Percentiles rank a stretch among this genome's conserved stretches.
These are phyloP conservation scores for Ostrea denselamellosa DNA, from an alignment of 1,140 invertebrate species.

Conservation along the genomic window DNA sequence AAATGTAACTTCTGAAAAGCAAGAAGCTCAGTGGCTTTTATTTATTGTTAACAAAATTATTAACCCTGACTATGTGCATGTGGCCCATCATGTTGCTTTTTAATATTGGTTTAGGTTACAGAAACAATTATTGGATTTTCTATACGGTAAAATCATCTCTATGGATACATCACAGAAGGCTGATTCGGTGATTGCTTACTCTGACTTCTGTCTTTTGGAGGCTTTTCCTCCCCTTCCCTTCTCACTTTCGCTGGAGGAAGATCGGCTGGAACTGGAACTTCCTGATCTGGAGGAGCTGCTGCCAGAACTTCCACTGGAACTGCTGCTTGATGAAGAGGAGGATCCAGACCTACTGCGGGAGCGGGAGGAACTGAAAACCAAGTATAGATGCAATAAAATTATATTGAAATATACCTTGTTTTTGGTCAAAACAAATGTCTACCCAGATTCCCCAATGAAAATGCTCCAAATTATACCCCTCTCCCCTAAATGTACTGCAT, in stretches of 20 bases:
- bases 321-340: constrained; percentile 66
- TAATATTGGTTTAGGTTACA: too few species aligned
- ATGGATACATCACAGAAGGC: too few species aligned
- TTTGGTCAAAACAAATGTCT: too few species aligned
- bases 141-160: too few species aligned
- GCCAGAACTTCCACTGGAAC: constrained; percentile 63
- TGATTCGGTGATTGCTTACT: too few species aligned
- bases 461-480: not conserved
- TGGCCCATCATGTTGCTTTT: too few species aligned
- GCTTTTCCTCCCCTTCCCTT: constrained; percentile 36
- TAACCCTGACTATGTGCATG: too few species aligned
- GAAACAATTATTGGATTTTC: too few species aligned
- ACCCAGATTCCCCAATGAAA: too few species aligned
- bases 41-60: too few species aligned
- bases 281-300: constrained; percentile 64
- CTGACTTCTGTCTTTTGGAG: constrained; percentile 15
- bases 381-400: not conserved
- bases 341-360: constrained; percentile 63
- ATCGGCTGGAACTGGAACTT: constrained; percentile 67
- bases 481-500: not conserved
- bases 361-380: not conserved
- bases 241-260: constrained; percentile 62
- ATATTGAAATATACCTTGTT: not conserved
- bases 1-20: too few species aligned
- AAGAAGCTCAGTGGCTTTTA: too few species aligned